Evolutionary conservation across 2,888 invertebrate species (phyloP).

Genomic region (Cephus sareptanus): DNA sequence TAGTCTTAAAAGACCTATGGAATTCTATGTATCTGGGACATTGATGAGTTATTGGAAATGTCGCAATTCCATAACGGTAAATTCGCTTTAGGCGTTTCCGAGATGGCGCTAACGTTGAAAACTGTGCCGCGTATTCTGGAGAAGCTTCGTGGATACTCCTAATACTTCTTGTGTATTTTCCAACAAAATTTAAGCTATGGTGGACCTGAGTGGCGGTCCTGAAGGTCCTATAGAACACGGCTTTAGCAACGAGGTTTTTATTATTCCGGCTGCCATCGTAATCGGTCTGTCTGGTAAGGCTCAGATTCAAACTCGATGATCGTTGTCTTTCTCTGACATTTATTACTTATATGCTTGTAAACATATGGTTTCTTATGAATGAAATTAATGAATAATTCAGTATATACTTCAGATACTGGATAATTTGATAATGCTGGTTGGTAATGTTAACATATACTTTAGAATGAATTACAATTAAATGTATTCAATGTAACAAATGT

Average conservation of each 20-base stretch:
- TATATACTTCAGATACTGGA: neutral
- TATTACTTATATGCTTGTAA: neutral
- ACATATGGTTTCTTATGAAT: neutral
- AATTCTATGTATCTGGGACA: no score
- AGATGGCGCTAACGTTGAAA: conserved; percentile 62
- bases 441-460: neutral
- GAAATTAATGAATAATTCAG: neutral
- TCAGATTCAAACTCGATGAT: no score
- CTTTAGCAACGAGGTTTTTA: conserved; percentile 88
- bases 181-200: conserved; percentile 84
- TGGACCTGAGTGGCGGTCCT: conserved; percentile 83
- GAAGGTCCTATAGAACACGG: conserved; percentile 87
- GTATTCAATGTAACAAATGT: neutral
- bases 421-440: neutral
- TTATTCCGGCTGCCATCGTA: conserved; percentile 85
- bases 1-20: no score
- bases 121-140: conserved; percentile 87
- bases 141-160: conserved; percentile 81
- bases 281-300: conserved; percentile 80
- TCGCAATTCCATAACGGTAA: neutral
- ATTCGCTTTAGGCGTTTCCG: conserved; percentile 11
- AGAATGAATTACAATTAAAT: neutral
- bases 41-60: neutral
- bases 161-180: conserved; percentile 75
- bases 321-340: neutral